Base-by-base conservation (phyloP, 53 echinoderm and acorn worm genomes). In the Zoroaster sp. region DNA sequence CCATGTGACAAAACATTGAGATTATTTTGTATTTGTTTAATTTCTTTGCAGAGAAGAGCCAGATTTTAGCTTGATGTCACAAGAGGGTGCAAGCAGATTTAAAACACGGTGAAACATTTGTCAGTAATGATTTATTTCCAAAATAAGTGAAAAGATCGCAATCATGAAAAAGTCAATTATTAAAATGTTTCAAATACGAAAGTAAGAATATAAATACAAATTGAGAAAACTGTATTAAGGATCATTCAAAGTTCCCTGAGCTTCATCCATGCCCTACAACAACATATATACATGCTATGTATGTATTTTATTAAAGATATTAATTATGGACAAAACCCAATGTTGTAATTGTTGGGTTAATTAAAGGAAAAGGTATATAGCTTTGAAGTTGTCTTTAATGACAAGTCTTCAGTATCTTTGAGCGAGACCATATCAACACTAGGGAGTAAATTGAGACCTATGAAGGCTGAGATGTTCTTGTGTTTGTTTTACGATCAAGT, bases 11-110 rank as follows among this genome's bases (percentile, higher is more conserved):
- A 4, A 9, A 44, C 11, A 23, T 2, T 20, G 3, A 2, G 21
- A 38, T 5, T 21, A 74, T 21, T 41, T 74, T 74, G 28, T 46
- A 18, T 55, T 9, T 35, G 13, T 31, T 31, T 43, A 14, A 59
- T 88, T 53, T 77, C 3, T 8, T 46, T 80, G 11, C 73, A 89
- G 89, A 45, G 80, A 80, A 36, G 89, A 89, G 37, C 89, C 79
- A 44, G 89, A 89, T 41, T 89, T 79, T 38, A 89, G 89, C 43
- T 49, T 89, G 68, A 45, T 37, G 41, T 59, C 49, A 49, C 75
- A 66, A 77, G 59, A 75, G 54, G 78, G 78, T 54, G 78, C 89
- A 14, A 78, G 76, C 31, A 66, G 78, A 68, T 40, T 80, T 23
- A 79, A 89, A 43, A 35, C 89, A 36, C 36, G 69, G 79, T 72